phyloP scores from a whole-genome alignment of 2,888 invertebrate species.

The Athalia cordata region DNA sequence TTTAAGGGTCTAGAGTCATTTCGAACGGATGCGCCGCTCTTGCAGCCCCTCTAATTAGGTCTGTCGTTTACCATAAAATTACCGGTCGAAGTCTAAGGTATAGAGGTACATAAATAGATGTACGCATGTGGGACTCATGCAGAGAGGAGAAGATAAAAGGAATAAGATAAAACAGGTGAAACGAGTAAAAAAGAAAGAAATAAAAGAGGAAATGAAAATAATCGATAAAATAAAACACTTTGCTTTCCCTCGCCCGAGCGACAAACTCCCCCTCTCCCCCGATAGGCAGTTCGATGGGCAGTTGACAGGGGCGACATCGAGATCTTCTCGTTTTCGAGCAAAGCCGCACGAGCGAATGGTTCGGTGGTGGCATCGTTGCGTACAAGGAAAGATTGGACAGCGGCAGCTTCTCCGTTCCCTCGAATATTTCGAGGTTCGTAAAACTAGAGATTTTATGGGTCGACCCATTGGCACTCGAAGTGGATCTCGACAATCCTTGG shows the following conservation, averaged over 20 bases:
- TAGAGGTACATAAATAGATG: background rate
- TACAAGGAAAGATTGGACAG: slow-evolving; percentile 11
- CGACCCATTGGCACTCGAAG: slow-evolving; percentile 32
- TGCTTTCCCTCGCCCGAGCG: slow-evolving; percentile 11
- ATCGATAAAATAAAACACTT: slow-evolving; percentile 15
- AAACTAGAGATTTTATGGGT: slow-evolving; percentile 39
- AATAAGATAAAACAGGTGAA: background rate
- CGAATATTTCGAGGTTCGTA: slow-evolving; percentile 43
- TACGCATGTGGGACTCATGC: background rate
- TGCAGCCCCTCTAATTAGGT: slow-evolving; percentile 29
- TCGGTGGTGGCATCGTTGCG: background rate
- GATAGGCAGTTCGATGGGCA: slow-evolving; percentile 1
- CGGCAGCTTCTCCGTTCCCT: slow-evolving; percentile 24
- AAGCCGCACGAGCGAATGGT: slow-evolving; percentile 35
- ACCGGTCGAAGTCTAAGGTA: slow-evolving; percentile 9
- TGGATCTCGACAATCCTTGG: slow-evolving; percentile 38
- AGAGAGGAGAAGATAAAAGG: background rate
- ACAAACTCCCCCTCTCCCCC: slow-evolving; percentile 9
- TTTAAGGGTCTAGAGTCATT: background rate
- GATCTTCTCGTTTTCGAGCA: background rate
- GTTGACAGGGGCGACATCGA: slow-evolving; percentile 18
- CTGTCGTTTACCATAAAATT: slow-evolving; percentile 25
- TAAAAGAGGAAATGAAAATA: background rate
- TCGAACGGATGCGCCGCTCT: background rate
- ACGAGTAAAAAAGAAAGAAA: background rate